Conservation (phyloP, 2,888 invertebrate species). For the Didymodactylos carnosus region DNA sequence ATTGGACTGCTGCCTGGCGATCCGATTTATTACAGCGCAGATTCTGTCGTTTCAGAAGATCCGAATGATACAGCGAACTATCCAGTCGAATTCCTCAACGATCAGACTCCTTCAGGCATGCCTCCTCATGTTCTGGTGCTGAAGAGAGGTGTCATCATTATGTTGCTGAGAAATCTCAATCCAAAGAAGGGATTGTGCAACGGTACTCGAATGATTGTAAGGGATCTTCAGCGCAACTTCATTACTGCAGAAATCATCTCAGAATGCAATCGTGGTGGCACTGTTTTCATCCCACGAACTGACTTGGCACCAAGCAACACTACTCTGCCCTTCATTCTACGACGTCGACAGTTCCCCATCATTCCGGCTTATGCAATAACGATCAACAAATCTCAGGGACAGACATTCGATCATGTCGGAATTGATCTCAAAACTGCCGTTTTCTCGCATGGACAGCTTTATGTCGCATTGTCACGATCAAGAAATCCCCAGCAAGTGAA, state of each 20-base stretch:
- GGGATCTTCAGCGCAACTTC: not conserved
- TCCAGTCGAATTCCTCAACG: conserved; percentile 17
- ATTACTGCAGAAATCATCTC: conserved; percentile 7
- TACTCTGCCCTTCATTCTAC: conserved; percentile 15
- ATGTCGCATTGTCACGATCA: too few relatives aligned
- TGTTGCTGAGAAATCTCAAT: conserved; percentile 18
- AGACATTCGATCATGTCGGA: too few relatives aligned
- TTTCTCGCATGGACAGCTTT: too few relatives aligned
- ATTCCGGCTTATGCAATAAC: conserved; percentile 22
- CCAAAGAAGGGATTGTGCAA: conserved; percentile 17
- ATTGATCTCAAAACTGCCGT: too few relatives aligned
- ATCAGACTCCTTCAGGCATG: conserved; percentile 16
- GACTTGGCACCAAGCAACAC: conserved; percentile 11
- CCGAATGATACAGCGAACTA: not conserved
- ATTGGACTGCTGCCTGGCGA: not conserved
- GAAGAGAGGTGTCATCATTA: conserved; percentile 17
- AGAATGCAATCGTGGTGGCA: conserved; percentile 1
- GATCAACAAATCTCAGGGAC: conserved; percentile 26
- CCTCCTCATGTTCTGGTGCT: conserved; percentile 16
- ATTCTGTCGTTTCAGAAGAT: not conserved
- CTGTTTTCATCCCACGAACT: conserved; percentile 15
- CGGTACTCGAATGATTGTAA: conserved; percentile 17
- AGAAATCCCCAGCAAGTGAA: too few relatives aligned
- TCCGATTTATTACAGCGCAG: not conserved
- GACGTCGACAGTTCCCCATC: conserved; percentile 19